A percentile compares a stretch with the other conserved stretches of the same genome.
Conservation (phyloP, 2,888 invertebrate genomes). For the Drosophila merina region DNA sequence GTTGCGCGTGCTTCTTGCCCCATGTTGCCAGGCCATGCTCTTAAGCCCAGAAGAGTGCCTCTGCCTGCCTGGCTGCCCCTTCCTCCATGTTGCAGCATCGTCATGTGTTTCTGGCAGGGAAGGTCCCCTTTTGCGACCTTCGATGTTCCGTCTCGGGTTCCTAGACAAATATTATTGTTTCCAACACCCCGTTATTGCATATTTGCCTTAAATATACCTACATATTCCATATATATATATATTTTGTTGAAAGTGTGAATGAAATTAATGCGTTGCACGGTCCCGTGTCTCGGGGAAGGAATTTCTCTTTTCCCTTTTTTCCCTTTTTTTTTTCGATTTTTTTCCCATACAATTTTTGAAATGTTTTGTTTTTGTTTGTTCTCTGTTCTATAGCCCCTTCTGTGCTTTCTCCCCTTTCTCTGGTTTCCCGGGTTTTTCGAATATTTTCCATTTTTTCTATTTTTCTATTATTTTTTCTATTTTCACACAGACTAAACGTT, state of each 20-base stretch:
- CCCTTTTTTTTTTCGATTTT: constrained; percentile 24
- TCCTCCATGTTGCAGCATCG: constrained; percentile 27
- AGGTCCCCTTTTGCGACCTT: constrained; percentile 7
- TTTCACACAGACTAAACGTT: constrained; percentile 76
- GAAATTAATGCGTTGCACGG: constrained; percentile 79
- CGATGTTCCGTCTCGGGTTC: constrained; percentile 39
- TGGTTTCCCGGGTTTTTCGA: constrained; percentile 3
- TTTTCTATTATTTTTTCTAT: constrained; percentile 11
- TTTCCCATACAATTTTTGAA: constrained; percentile 74
- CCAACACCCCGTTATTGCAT: constrained; percentile 80
- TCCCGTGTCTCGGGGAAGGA: constrained; percentile 53
- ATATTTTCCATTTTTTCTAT: constrained; percentile 14
- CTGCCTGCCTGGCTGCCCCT: not conserved
- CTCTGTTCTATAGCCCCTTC: constrained; percentile 12
- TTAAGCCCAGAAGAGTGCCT: constrained; percentile 40
- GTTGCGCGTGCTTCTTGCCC: constrained; percentile 47
- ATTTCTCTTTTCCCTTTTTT: constrained; percentile 36
- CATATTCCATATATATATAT: constrained; percentile 36
- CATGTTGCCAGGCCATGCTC: constrained; percentile 21
- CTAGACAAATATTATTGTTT: constrained; percentile 80
- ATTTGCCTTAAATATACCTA: constrained; percentile 65
- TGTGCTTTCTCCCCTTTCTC: constrained; percentile 8
- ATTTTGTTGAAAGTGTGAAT: constrained; percentile 78
- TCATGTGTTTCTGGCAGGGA: constrained; percentile 23
- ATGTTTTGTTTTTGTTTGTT: constrained; percentile 56